Conservation (phyloP, 2,888 invertebrate species). For the Strigamia maritima region DNA sequence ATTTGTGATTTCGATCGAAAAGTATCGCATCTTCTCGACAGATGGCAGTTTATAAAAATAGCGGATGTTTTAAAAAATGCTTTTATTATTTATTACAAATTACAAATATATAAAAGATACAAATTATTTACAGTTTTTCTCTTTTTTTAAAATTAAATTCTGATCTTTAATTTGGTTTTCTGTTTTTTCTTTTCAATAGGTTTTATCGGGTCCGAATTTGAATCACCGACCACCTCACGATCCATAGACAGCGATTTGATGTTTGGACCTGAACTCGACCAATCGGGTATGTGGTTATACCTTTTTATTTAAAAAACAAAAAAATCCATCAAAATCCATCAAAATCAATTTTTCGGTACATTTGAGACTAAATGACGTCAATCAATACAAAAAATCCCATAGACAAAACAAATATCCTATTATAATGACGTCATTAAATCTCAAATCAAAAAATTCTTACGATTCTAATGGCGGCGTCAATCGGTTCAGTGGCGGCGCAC, state of each 20-base stretch:
- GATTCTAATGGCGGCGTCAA: background rate
- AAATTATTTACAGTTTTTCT: no score
- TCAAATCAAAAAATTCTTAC: background rate
- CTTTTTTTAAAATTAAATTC: background rate
- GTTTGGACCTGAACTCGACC: background rate
- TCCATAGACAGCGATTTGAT: background rate
- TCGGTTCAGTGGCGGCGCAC: background rate
- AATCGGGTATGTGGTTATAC: background rate
- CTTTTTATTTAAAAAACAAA: background rate
- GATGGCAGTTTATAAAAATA: no score
- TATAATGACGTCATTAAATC: background rate
- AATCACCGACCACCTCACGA: background rate
- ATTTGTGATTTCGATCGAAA: no score
- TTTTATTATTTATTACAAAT: no score
- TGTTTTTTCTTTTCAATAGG: background rate
- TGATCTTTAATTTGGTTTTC: background rate
- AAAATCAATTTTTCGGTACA: background rate
- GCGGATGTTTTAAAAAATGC: no score
- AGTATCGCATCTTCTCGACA: no score
- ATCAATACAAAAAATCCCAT: background rate
- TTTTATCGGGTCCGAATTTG: background rate
- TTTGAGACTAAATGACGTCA: background rate
- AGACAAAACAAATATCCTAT: background rate
- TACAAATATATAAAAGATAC: no score
- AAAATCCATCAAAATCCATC: background rate